Conservation (phyloP, 2,888 invertebrate species). For the Geotrupes spiniger region DNA sequence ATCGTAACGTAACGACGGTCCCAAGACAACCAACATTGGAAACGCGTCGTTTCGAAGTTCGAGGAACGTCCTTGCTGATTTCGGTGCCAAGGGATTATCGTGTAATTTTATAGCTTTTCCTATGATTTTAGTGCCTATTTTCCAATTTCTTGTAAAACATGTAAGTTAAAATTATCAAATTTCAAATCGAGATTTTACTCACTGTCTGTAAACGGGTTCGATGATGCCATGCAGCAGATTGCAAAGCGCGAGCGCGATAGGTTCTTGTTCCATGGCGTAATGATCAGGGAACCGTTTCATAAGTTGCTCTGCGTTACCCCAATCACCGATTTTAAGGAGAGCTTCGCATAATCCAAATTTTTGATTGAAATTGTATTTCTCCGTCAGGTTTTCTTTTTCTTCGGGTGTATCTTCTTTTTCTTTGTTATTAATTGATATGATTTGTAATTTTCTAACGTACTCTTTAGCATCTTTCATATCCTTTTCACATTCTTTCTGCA, state of each 20-base stretch:
- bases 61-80: slow-evolving; percentile 64
- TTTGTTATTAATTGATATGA: slow-evolving; percentile 78
- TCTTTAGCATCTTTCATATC: slow-evolving; percentile 80
- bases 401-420: slow-evolving; percentile 69
- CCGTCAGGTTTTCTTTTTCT: slow-evolving; percentile 67
- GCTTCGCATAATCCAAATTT: slow-evolving; percentile 92
- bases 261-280: slow-evolving; percentile 73
- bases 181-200: slow-evolving; percentile 39
- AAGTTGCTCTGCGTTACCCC: slow-evolving; percentile 80
- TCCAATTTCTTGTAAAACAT: slow-evolving; percentile 62
- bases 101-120: slow-evolving; percentile 56
- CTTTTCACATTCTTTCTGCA: slow-evolving; percentile 78
- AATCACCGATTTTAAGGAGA: slow-evolving; percentile 82
- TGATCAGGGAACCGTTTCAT: slow-evolving; percentile 80
- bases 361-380: slow-evolving; percentile 70
- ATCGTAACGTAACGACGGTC: slow-evolving; percentile 84
- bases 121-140: slow-evolving; percentile 68
- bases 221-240: slow-evolving; percentile 78
- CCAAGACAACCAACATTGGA: slow-evolving; percentile 82
- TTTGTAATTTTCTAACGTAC: slow-evolving; percentile 81
- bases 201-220: slow-evolving; percentile 83
- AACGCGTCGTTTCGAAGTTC: slow-evolving; percentile 74
- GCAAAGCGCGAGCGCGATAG: slow-evolving; percentile 76
- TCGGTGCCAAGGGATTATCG: slow-evolving; percentile 60
- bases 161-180: background rate